Evolutionary conservation across 2,888 invertebrate species (phyloP), one percentile per base, ranked within the genome.

Genomic region (Chrysolina americana): DNA sequence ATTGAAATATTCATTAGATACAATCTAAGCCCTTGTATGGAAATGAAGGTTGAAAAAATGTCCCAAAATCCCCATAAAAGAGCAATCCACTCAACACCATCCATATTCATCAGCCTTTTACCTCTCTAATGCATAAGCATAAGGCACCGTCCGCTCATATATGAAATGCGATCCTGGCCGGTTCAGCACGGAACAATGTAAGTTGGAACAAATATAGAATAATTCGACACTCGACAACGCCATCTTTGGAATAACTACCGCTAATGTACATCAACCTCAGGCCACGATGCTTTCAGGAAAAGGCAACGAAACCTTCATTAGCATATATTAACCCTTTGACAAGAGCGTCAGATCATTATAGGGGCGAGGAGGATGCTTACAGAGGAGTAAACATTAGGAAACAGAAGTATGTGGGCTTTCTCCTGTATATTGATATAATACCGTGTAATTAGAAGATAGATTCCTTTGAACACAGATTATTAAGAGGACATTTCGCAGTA

Each of bases 91-190:
- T 28, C 36, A 13, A 41, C 50, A 41, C 56, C 50, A 68, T 68
- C 68, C 68, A 68, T 68, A 68, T 68, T 68, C 68, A 68, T 68
- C 53, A 53, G 28, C 53, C 68, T 68, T 68, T 68, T 53, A 68
- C 68, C 50, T 68, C 21, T 53, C 68, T 73, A 73, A 73, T 73
- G 73, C 73, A 73, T 73, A 65, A 47, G 63, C 73, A 73, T 73
- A 68, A 73, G 63, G 68, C 68, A 23, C 63, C 21, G 72, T 21
- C 21, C 21, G 1, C 28, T 41, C 50, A 50, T 50, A 65, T 65
- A 66, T 23, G 66, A 66, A 66, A 28, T 66, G 66, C 47, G 17
- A 50, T 50, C 10, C 50, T 28, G 23, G n/a, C 50, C 50, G 11
- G 36, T 66, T 66, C 47, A 44, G 64, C 64, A 64, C 44, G 15